Evolutionary conservation across 2,888 invertebrate species (phyloP), one percentile per base, ranked within the genome.

Genomic region (Chaetogeoica ovagalla): DNA sequence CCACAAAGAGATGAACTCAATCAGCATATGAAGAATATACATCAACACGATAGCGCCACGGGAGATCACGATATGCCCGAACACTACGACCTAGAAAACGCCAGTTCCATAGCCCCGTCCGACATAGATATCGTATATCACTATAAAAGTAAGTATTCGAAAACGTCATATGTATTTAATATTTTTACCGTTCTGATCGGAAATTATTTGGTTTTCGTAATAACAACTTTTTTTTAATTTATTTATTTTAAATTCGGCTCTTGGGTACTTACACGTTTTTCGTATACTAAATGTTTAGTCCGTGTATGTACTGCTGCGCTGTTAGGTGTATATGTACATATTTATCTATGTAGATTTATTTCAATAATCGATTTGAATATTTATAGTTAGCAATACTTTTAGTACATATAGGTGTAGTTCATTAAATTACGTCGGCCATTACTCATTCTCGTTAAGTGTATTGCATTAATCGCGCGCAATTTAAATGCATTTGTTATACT

Each of bases 41-140:
- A 73, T 70, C 82, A 82, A 37, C 70, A 63, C 15, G 70, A 71
- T 15, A 72, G 76, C 55, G 89, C 89, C 69, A 91, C 90, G 37
- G 84, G 85, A 7, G 85, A 85, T 81, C 75, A 92, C 74, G 94
- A 94, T 85, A 88, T 95, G 84, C 95, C 96, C 0, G 96, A 97
- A 86, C 96, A 96, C 86, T 98, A 98, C 85, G 97, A 98, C 86
- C 88, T 98, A 82, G 98, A 98, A 88, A 97, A 97, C 87, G 97
- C 97, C 1, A 97, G 96, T 86, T 97, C 96, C 0, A 97, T 98
- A 84, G 98, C 98, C 0, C 97, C 98, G 0, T 97, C 97, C 3
- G 98, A 98, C 86, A 97, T 97, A 83, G 97, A 98, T 85, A 95
- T 98, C 83, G 95, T 96, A 17, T 96, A 96, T 85, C 97, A 98